These are phyloP conservation scores for Upupa epops DNA, from an alignment of 2,113 vertebrate species.

Conservation along the genomic window DNA sequence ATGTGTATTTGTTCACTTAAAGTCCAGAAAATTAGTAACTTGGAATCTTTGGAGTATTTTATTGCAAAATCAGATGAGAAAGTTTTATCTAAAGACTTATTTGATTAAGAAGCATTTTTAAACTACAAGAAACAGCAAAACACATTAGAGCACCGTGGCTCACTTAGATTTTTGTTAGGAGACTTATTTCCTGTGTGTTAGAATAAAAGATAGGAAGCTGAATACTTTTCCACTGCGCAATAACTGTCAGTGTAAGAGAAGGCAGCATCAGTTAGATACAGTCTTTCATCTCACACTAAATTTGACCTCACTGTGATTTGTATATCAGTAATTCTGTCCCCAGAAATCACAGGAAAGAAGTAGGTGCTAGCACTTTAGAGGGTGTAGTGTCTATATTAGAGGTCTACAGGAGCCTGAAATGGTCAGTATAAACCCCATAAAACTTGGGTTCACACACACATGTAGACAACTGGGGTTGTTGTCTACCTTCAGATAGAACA, in stretches of 20 bases:
- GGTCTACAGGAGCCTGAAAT: neutral
- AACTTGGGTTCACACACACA: rapidly evolving
- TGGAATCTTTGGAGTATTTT: neutral
- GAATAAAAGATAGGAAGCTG: neutral
- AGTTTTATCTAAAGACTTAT: neutral
- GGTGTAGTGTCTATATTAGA: neutral
- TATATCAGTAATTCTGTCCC: neutral
- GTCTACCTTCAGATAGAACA: neutral
- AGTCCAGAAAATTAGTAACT: neutral
- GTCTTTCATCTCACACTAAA: neutral
- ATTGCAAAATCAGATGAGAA: neutral
- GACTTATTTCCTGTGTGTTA: neutral
- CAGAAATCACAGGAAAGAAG: neutral
- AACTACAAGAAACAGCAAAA: neutral
- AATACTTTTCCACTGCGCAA: neutral
- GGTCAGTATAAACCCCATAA: neutral
- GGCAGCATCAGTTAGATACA: neutral
- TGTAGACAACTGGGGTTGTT: neutral
- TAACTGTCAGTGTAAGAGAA: neutral
- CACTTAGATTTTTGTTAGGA: neutral
- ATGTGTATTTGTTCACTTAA: neutral
- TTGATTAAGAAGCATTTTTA: neutral
- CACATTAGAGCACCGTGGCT: neutral
- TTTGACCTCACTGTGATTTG: neutral
- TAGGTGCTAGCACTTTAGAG: neutral